These are phyloP conservation scores for Schizopygopsis malacanthus DNA, from an alignment of 2,797 vertebrate species.

Conservation along the genomic window DNA sequence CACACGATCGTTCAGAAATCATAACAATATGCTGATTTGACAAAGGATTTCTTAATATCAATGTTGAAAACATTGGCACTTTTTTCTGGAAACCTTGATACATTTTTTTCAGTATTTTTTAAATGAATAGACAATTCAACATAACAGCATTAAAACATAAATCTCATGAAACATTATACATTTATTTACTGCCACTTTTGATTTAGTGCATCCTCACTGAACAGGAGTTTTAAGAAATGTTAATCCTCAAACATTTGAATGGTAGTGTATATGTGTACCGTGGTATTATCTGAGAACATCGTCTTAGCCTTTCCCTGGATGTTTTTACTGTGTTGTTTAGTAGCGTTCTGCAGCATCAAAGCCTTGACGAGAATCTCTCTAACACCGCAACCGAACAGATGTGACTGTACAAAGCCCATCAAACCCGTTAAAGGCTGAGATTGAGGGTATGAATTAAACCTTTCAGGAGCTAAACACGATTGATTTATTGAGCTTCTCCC, in stretches of 20 bases:
- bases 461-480: not conserved
- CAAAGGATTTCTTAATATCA: not conserved
- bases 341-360: not conserved
- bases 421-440: not conserved
- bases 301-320: not conserved
- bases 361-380: not conserved
- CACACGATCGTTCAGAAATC: not conserved
- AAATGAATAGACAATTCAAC: not conserved
- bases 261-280: no score
- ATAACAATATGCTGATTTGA: not conserved
- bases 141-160: not conserved
- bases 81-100: not conserved
- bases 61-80: not conserved
- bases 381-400: not conserved
- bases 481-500: constrained; percentile 42
- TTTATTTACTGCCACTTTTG: not conserved
- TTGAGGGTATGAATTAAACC: not conserved
- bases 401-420: not conserved
- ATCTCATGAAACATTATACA: not conserved
- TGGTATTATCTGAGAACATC: not conserved
- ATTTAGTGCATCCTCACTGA: not conserved
- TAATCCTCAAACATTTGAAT: not conserved
- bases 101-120: not conserved
- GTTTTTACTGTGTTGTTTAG: not conserved
- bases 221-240: not conserved